Percentiles rank a stretch among this genome's conserved stretches.
phyloP scores from a whole-genome alignment of 1,140 invertebrate species.

The Littorina saxatilis region DNA sequence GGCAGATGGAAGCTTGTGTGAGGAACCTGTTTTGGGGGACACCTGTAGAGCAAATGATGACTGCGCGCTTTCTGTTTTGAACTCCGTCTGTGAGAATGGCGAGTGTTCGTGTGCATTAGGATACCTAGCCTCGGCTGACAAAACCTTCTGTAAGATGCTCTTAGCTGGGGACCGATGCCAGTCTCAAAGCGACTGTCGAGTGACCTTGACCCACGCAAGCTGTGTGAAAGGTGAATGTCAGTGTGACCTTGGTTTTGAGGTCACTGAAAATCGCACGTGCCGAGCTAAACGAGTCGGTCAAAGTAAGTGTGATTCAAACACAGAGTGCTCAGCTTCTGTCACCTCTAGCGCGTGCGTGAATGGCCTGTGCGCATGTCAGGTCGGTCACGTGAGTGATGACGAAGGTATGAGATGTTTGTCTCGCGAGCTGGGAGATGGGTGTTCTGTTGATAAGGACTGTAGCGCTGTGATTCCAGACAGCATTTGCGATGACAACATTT shows the following conservation, averaged over 20 bases:
- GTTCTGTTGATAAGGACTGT: constrained; percentile 49
- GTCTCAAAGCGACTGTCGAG: constrained; percentile 4
- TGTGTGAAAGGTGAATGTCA: constrained; percentile 9
- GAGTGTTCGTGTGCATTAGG: constrained; percentile 12
- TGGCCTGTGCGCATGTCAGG: constrained; percentile 38
- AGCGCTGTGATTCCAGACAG: constrained; percentile 32
- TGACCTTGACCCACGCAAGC: not conserved
- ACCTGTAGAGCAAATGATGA: constrained; percentile 43
- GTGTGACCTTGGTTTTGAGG: constrained; percentile 25
- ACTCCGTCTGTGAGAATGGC: not conserved
- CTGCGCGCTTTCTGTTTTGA: constrained; percentile 35
- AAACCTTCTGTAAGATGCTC: not conserved
- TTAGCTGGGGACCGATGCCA: constrained; percentile 35
- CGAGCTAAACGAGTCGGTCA: not conserved
- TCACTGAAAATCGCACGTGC: not conserved
- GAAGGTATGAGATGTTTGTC: constrained; percentile 38
- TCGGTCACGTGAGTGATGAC: constrained; percentile 37
- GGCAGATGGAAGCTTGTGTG: constrained; percentile 2
- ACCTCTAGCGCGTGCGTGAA: constrained; percentile 41
- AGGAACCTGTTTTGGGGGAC: constrained; percentile 8
- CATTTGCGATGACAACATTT: not conserved
- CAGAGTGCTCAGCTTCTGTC: constrained; percentile 49
- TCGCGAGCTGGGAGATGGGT: constrained; percentile 34
- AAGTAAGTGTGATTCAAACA: constrained; percentile 5
- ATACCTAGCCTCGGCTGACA: not conserved